phyloP scores from a whole-genome alignment of 2,113 vertebrate species.

The Bufo gargarizans region DNA sequence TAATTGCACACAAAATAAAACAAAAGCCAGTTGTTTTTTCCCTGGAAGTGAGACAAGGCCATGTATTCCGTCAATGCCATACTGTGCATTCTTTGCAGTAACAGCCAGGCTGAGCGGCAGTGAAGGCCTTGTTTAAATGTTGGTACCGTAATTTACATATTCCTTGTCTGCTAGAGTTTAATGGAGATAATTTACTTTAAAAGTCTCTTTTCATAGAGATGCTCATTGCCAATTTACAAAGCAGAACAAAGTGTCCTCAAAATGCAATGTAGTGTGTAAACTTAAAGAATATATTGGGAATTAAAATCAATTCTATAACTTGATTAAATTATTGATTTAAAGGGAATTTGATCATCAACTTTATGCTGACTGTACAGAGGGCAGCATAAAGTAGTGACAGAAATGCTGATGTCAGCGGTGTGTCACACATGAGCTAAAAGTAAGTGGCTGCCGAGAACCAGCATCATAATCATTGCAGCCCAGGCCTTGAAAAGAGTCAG shows the following conservation, averaged over 20 bases:
- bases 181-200: constrained; percentile 95
- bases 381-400: no score
- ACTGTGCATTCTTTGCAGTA: constrained; percentile 9
- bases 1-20: constrained; percentile 35
- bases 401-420: no score
- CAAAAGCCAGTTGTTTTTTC: constrained; percentile 8
- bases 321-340: neutral
- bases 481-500: no score
- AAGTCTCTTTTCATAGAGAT: constrained; percentile 64
- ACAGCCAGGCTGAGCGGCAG: neutral
- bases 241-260: constrained; percentile 72
- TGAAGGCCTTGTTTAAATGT: constrained; percentile 76
- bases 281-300: neutral
- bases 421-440: no score
- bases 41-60: constrained; percentile 32
- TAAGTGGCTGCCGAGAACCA: no score
- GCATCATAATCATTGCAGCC: no score
- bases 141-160: constrained; percentile 84
- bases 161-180: constrained; percentile 87
- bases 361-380: no score
- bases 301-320: neutral
- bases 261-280: neutral
- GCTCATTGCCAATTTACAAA: constrained; percentile 62
- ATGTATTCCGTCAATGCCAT: constrained; percentile 11
- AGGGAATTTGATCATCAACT: no score